phyloP scores from a whole-genome alignment of 2,113 vertebrate species.

The Caracal caracal region DNA sequence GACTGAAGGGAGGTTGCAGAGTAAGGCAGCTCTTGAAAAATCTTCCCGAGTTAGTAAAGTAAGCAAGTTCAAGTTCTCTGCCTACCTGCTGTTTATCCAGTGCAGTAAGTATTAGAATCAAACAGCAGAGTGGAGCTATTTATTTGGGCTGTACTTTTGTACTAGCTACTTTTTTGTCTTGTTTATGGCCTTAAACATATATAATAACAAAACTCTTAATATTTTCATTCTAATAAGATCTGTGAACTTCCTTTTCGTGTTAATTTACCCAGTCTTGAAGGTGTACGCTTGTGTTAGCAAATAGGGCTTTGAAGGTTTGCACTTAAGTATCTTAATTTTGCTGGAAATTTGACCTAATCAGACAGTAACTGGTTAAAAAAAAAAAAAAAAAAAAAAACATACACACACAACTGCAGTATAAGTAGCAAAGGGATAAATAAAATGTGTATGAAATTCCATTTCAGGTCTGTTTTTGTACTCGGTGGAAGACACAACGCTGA shows the following conservation, averaged over 20 bases:
- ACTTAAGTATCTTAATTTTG: neutral
- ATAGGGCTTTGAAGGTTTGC: neutral
- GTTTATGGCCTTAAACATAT: neutral
- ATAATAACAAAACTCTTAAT: neutral
- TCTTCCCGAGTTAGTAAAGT: neutral
- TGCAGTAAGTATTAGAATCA: neutral
- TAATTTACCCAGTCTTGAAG: neutral
- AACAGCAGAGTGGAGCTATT: neutral
- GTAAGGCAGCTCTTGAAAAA: neutral
- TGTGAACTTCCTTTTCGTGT: neutral
- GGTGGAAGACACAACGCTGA: conserved; percentile 37
- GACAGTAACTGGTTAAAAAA: neutral
- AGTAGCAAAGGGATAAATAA: neutral
- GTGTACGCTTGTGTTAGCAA: neutral
- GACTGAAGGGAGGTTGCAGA: neutral
- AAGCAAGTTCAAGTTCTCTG: neutral
- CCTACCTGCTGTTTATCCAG: neutral
- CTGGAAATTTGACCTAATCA: conserved; percentile 13
- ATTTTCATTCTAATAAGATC: neutral
- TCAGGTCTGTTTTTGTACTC: neutral
- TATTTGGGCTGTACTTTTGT: neutral
- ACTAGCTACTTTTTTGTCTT: neutral
- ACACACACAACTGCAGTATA: neutral
- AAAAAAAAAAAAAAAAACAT: neutral
- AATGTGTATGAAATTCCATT: neutral